Percentiles rank a stretch among this genome's conserved stretches.
These are phyloP conservation scores for Mythimna albipuncta DNA, from an alignment of 2,888 invertebrate genomes.

Conservation along the genomic window DNA sequence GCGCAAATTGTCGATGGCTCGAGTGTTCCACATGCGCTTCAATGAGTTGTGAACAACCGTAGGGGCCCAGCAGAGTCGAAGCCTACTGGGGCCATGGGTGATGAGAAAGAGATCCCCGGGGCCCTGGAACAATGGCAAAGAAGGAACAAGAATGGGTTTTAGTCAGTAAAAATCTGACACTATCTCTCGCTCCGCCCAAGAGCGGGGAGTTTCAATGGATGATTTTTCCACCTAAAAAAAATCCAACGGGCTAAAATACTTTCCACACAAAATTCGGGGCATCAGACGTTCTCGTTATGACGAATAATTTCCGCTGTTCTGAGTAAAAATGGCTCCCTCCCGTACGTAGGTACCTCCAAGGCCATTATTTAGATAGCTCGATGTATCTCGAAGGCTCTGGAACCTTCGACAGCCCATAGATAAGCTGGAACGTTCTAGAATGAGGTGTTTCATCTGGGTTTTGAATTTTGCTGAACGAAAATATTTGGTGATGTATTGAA, in stretches of 20 bases:
- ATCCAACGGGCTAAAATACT: conserved; percentile 22
- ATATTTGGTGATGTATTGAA: background rate
- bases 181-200: too few species aligned
- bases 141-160: too few species aligned
- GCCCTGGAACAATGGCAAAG: too few species aligned
- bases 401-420: conserved; percentile 46
- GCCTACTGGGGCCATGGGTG: too few species aligned
- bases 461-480: conserved; percentile 27
- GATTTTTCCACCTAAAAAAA: background rate
- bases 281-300: conserved; percentile 34
- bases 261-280: conserved; percentile 38
- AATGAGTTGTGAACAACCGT: too few species aligned
- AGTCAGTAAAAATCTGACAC: too few species aligned
- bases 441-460: conserved; percentile 29
- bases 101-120: too few species aligned
- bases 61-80: too few species aligned
- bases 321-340: conserved; percentile 54
- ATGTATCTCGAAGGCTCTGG: conserved; percentile 46
- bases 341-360: conserved; percentile 26
- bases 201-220: too few species aligned
- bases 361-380: conserved; percentile 55
- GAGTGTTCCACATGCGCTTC: too few species aligned
- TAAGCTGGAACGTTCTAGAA: conserved; percentile 51
- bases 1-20: too few species aligned
- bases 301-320: conserved; percentile 59